A percentile compares a stretch with the other conserved stretches of the same genome.
Conservation (phyloP, 2,888 invertebrate genomes). For the Leucophenga montana region DNA sequence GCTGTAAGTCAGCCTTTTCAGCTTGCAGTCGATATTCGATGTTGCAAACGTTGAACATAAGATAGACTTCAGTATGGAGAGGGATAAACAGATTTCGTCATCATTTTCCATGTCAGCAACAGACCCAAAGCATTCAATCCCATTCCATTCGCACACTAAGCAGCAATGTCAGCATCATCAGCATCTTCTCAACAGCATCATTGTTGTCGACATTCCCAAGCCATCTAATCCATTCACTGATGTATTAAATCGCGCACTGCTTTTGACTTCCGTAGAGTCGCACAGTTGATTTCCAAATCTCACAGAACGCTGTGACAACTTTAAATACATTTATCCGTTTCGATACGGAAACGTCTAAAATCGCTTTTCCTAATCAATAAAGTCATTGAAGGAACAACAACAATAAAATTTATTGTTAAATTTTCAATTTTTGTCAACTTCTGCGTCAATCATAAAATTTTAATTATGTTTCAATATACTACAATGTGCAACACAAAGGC, state of each 20-base stretch:
- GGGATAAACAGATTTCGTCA: no score
- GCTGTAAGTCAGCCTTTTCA: not conserved
- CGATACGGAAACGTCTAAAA: not conserved
- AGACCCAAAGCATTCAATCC: slow-evolving; percentile 3
- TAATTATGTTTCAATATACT: slow-evolving; percentile 14
- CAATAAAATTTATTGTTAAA: not conserved
- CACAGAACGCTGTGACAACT: not conserved
- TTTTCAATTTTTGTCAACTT: no score
- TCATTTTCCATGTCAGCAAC: no score
- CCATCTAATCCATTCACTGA: slow-evolving; percentile 11
- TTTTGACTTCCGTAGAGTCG: slow-evolving; percentile 13
- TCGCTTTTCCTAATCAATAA: not conserved
- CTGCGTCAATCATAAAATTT: not conserved
- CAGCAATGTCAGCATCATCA: slow-evolving; percentile 23
- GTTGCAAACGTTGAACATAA: no score
- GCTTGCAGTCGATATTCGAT: slow-evolving; percentile 7
- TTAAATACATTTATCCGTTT: not conserved
- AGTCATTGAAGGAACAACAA: not conserved
- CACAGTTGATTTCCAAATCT: slow-evolving; percentile 1
- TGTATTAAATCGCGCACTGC: slow-evolving; percentile 9
- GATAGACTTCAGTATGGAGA: no score
- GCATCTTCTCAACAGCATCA: slow-evolving; percentile 31
- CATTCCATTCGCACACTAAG: not conserved
- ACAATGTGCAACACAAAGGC: not conserved
- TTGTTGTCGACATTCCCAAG: slow-evolving; percentile 11